A percentile compares a stretch with the other conserved stretches of the same genome.
Evolutionary conservation across 2,797 vertebrate genomes (phyloP).

Genomic region (Amblyopsis hoosieri): DNA sequence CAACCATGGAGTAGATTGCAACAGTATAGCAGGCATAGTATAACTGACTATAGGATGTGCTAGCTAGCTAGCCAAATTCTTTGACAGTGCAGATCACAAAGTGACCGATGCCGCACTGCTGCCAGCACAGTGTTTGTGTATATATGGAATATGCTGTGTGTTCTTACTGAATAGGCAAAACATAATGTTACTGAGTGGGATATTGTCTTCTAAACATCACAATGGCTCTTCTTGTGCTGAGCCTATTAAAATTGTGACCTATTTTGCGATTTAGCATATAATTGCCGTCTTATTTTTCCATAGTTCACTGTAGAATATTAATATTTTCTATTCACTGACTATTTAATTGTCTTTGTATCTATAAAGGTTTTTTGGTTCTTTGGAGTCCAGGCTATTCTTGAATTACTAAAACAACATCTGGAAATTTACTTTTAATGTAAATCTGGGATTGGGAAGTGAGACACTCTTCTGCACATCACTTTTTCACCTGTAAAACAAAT

Average conservation of each 20-base stretch:
- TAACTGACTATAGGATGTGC: slow-evolving; percentile 24
- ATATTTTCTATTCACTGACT: neutral
- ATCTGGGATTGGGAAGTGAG: slow-evolving; percentile 30
- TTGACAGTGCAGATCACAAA: slow-evolving; percentile 11
- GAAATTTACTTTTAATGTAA: slow-evolving; percentile 60
- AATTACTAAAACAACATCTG: slow-evolving; percentile 45
- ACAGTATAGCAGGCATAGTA: neutral
- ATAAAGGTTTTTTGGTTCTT: slow-evolving; percentile 4
- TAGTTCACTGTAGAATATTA: neutral
- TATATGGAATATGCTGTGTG: slow-evolving; percentile 23
- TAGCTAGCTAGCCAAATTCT: slow-evolving; percentile 18
- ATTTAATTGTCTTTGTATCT: neutral
- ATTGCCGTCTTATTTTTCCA: slow-evolving; percentile 7
- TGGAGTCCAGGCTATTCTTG: slow-evolving; percentile 36
- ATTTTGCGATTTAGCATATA: slow-evolving; percentile 12
- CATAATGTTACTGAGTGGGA: slow-evolving; percentile 12
- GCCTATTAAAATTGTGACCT: slow-evolving; percentile 14
- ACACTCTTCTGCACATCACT: slow-evolving; percentile 31
- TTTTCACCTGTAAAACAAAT: slow-evolving; percentile 62
- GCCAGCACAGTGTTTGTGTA: slow-evolving; percentile 24
- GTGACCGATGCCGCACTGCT: slow-evolving; percentile 10
- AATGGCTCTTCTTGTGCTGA: neutral
- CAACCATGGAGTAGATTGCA: neutral
- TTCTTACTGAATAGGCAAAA: slow-evolving; percentile 33
- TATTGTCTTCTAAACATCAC: slow-evolving; percentile 26